phyloP scores from a whole-genome alignment of 2,113 vertebrate species.

The Stomatorhinus ivindoensis region DNA sequence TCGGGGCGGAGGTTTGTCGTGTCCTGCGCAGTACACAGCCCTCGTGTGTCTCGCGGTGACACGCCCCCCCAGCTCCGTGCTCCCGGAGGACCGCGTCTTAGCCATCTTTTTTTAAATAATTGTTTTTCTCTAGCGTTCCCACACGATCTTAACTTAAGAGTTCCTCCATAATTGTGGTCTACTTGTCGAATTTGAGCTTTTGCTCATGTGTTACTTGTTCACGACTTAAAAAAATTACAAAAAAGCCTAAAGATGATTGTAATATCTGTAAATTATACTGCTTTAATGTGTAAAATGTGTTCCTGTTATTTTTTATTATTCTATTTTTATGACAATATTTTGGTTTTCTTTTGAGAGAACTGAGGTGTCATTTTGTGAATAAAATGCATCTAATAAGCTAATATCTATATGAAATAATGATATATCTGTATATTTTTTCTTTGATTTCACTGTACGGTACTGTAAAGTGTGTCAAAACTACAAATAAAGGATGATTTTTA shows the following conservation, averaged over 20 bases:
- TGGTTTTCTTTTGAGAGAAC: constrained; percentile 64
- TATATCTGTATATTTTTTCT: constrained; percentile 71
- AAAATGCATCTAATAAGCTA: constrained; percentile 74
- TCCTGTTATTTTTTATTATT: constrained; percentile 74
- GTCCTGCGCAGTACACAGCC: background rate
- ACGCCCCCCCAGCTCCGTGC: background rate
- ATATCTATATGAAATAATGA: constrained; percentile 66
- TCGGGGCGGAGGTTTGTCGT: background rate
- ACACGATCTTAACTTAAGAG: constrained; percentile 48
- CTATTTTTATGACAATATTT: constrained; percentile 68
- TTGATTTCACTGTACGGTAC: constrained; percentile 75
- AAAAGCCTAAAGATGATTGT: constrained; percentile 67
- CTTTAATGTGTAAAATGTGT: constrained; percentile 74
- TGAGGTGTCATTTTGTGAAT: constrained; percentile 73
- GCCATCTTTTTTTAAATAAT: background rate
- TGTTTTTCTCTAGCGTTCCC: background rate
- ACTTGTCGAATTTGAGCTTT: constrained; percentile 55
- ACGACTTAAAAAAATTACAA: constrained; percentile 52
- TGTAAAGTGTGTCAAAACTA: constrained; percentile 75
- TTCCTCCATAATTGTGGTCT: constrained; percentile 44
- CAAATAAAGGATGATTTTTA: constrained; percentile 72
- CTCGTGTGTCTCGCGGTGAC: background rate
- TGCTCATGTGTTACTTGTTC: constrained; percentile 60
- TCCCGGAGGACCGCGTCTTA: constrained; percentile 2
- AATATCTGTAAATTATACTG: constrained; percentile 74